Evolutionary conservation across 2,797 vertebrate genomes (phyloP), one percentile per base, ranked within the genome.

Genomic region (Darevskia nairensis): DNA sequence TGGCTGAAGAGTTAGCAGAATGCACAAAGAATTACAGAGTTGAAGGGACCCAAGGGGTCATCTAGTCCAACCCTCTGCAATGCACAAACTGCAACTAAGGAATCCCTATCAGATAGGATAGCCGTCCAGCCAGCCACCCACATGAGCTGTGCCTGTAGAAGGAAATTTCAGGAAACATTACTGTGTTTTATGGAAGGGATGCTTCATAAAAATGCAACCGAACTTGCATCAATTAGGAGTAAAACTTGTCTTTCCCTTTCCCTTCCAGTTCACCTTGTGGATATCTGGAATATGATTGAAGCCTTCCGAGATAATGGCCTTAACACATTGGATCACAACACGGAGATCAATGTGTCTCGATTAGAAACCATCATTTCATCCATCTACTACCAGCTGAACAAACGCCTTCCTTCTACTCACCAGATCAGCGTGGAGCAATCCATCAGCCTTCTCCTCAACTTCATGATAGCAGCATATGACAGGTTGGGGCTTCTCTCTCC

Each of bases 201-300:
- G 23, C 35, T 13, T 39, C 29, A 61, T 75, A 29, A 72, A 69
- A 64, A 21, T 17, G 11, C n/a, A 32, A 13, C 29, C 6, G 3
- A 61, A 61, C 68, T 39, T 41, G 2, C 39, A 44, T 78, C 23
- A 15, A 32, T 64, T 25, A 39, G 74, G 17, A 79, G 81, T 59
- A 17, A 27, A 25, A 35, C 6, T 3, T 71, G 15, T n/a, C 39
- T 69, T 69, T 46, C 17, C 8, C 19, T 82, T 85, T 46, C 77
- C 0, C 86, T 91, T 82, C 2, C 89, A 99, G 99, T 99, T 93
- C 99, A 99, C 91, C 98, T 99, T 25, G 99, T 99, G 88, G 99
- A 99, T 79, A 99, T 99, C 94, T 99, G 99, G 99, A 99, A 99
- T 90, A 99, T 99, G 98, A 99, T 99, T 6, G 99, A 99, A 97